phyloP scores from a whole-genome alignment of 2,888 invertebrate species.

The Melangyna quadrimaculata region DNA sequence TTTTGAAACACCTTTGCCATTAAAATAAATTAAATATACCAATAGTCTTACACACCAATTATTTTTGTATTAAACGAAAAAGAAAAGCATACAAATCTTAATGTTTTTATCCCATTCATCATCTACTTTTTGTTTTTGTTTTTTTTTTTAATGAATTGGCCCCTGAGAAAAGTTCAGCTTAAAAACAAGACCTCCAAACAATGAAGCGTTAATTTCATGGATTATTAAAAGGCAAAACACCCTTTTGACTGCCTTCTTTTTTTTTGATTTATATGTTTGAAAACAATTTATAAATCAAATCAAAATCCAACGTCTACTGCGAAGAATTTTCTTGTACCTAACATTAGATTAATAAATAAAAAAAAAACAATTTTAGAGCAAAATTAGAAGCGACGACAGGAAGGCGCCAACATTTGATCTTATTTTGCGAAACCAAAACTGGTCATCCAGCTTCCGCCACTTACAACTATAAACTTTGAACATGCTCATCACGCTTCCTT shows the following conservation, averaged over 20 bases:
- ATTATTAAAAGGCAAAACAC: constrained; percentile 30
- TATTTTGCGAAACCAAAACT: background rate
- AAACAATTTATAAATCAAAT: background rate
- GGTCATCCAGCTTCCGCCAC: background rate
- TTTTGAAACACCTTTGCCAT: background rate
- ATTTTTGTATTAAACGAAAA: background rate
- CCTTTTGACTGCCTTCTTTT: background rate
- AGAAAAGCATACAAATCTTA: background rate
- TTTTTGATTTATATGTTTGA: background rate
- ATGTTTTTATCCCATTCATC: background rate
- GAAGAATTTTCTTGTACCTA: background rate
- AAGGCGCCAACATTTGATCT: background rate
- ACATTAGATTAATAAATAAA: background rate
- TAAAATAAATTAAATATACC: background rate
- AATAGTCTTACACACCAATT: background rate
- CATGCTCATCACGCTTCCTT: background rate
- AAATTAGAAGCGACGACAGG: background rate
- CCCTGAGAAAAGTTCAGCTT: constrained; percentile 21
- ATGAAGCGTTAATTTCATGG: constrained; percentile 43
- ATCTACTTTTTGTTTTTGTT: background rate
- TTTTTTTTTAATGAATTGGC: constrained; percentile 16
- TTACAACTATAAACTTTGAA: background rate
- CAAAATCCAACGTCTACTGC: background rate
- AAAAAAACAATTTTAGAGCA: background rate
- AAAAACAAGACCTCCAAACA: constrained; percentile 32